A percentile compares a stretch with the other conserved stretches of the same genome.
These are phyloP conservation scores for Pyxicephalus adspersus DNA, from an alignment of 2,113 vertebrate species.

Conservation along the genomic window DNA sequence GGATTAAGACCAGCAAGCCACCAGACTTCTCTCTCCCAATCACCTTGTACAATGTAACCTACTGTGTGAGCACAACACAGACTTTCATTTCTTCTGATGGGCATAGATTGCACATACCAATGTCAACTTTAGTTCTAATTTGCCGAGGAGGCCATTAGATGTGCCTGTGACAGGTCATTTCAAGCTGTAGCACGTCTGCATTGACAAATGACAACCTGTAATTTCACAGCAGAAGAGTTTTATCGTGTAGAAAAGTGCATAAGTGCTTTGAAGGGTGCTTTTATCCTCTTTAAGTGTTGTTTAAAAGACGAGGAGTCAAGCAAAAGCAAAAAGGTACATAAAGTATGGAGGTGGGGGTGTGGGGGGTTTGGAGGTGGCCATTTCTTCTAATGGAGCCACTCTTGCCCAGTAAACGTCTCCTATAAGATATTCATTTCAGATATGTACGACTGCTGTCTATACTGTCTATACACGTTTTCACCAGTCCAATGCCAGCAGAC, in stretches of 20 bases:
- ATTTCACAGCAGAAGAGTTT: constrained; percentile 23
- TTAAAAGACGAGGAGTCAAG: constrained; percentile 7
- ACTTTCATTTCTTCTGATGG: neutral
- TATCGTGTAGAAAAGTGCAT: constrained; percentile 24
- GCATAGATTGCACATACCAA: neutral
- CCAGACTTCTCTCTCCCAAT: too few relatives aligned
- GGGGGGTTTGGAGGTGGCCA: too few relatives aligned
- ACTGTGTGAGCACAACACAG: neutral
- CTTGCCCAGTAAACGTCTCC: constrained; percentile 40
- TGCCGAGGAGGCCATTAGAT: neutral
- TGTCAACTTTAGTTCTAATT: constrained; percentile 27
- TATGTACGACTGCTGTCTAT: neutral
- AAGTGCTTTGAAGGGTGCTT: constrained; percentile 52
- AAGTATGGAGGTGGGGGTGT: neutral
- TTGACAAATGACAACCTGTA: constrained; percentile 23
- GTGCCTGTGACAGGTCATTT: neutral
- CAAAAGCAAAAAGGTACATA: neutral
- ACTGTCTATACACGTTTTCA: constrained; percentile 32
- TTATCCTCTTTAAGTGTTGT: constrained; percentile 54
- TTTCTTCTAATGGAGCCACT: neutral
- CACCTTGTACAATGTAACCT: constrained; percentile 34
- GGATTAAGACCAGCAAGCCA: too few relatives aligned
- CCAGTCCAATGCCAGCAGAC: constrained; percentile 35
- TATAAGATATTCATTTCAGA: constrained; percentile 32
- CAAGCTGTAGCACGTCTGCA: constrained; percentile 26